phyloP scores from a whole-genome alignment of 2,113 vertebrate species.

The Romanogobio albipinnatus region DNA sequence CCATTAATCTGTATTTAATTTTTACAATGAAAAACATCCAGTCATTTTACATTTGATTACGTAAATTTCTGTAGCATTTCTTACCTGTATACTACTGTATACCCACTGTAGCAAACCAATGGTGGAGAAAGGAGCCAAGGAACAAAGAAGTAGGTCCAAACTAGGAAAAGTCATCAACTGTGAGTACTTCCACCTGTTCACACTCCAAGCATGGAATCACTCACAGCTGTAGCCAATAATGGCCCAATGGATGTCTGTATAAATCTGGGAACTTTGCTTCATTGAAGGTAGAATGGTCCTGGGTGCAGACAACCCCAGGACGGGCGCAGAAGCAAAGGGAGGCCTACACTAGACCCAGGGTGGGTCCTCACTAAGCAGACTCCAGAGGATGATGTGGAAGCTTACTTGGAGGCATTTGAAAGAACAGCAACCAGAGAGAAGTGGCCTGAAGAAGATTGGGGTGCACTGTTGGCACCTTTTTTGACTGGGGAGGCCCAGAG shows the following conservation, averaged over 20 bases:
- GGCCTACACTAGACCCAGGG: background rate
- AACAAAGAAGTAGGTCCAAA: no score
- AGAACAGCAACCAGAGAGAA: background rate
- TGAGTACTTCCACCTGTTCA: no score
- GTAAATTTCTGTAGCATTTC: no score
- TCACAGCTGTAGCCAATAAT: no score
- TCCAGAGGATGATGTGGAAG: background rate
- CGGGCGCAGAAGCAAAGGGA: background rate
- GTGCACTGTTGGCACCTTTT: background rate
- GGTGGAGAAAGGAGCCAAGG: no score
- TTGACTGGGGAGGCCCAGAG: background rate
- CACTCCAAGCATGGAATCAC: no score
- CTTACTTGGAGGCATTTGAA: background rate
- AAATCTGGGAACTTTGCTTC: background rate
- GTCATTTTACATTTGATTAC: no score
- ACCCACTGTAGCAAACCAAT: no score
- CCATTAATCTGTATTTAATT: no score
- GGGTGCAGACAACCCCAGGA: background rate
- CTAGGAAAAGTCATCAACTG: no score
- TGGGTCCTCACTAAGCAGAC: background rate
- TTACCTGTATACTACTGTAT: no score
- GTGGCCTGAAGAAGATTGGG: background rate
- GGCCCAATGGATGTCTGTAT: background rate
- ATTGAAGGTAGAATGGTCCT: background rate
- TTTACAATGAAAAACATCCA: no score